These are phyloP conservation scores for Azemiops feae DNA, from an alignment of 2,113 vertebrate genomes.

Conservation along the genomic window DNA sequence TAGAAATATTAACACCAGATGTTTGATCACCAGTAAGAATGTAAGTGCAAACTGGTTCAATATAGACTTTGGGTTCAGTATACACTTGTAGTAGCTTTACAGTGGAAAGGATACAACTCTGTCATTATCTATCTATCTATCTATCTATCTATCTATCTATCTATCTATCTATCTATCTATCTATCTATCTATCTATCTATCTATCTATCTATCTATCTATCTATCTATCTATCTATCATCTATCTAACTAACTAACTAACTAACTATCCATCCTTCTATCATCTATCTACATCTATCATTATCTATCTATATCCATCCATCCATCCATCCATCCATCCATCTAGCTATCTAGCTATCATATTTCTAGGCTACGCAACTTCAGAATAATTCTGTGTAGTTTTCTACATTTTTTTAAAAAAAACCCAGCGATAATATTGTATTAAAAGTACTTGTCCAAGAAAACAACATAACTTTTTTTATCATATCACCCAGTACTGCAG, in stretches of 20 bases:
- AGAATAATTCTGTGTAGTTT: background rate
- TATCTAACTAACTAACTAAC: no score
- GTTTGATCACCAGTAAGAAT: background rate
- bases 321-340: no score
- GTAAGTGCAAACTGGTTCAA: background rate
- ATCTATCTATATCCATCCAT: no score
- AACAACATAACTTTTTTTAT: background rate
- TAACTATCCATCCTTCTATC: no score
- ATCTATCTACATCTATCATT: no score
- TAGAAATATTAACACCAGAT: background rate
- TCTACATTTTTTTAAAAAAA: background rate
- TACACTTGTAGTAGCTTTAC: background rate
- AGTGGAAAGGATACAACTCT: background rate
- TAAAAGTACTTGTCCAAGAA: background rate
- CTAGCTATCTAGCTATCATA: background rate
- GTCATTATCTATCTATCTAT: background rate
- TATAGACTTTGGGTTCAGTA: background rate
- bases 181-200: background rate
- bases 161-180: background rate
- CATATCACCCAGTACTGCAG: background rate
- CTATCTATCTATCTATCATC: no score
- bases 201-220: background rate
- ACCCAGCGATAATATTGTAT: background rate
- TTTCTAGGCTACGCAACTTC: background rate
- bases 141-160: no score